Base-by-base conservation (phyloP, 2,888 invertebrate genomes). In the Acanthoscelides obtectus region DNA sequence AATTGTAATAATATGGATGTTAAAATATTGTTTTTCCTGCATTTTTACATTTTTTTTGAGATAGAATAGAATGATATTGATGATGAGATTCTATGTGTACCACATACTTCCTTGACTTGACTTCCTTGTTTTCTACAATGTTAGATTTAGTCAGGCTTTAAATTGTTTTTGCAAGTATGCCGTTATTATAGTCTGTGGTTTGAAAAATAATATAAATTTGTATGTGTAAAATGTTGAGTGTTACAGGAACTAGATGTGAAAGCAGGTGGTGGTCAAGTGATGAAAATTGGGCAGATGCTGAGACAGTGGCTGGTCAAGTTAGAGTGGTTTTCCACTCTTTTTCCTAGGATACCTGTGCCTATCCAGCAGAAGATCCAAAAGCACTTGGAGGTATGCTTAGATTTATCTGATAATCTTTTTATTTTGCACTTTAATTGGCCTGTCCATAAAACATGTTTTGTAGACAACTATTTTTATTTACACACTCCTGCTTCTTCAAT, bases 251-350 rank as follows among this genome's bases (percentile, higher is more conserved):
- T 99, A 76, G 99, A 99, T 84, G 98, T 98, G 0, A 96, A 98
- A 84, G 99, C 99, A 20, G 99, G 99, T 19, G 97, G 98, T 66
- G 99, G 99, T 17, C 96, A 97, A 84, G 87, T 88, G 71, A 94
- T 98, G 89, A 94, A 94, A 22, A 94, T 99, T 72, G 99, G 99
- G 0, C 94, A 95, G 78, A 93, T 99, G 87, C 89, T 95, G 20
- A 90, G 96, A 66, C 96, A 97, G 84, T 96, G 96, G 90, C 89
- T 99, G 70, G 93, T 95, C 72, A 98, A 99, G 84, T 88, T 99
- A 72, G 99, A 99, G 84, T 99, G 99, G 99, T 99, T 98, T 87
- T 96, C 96, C 66, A 99, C 99, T 0, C 88, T 99, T 20, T 99
- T 99, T 84, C 99, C 99, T 0, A 90, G 99, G 77, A 99, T 99